A percentile compares a stretch with the other conserved stretches of the same genome.
phyloP scores from a whole-genome alignment of 2,797 vertebrate species.

The Prunella strophiata region DNA sequence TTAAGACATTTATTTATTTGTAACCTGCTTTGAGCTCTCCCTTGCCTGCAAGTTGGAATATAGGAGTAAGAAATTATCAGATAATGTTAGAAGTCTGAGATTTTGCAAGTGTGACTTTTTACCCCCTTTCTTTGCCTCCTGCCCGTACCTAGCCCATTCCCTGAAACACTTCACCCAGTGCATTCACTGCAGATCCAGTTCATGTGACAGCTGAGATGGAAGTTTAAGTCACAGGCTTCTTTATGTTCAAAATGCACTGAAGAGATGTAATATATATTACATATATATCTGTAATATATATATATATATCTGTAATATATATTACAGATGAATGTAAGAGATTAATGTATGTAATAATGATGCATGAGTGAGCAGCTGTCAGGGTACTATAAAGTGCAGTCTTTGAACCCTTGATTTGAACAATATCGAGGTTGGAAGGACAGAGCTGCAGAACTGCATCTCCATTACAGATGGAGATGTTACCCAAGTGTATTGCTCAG shows the following conservation, averaged over 20 bases:
- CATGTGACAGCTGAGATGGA: background rate
- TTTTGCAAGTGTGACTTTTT: background rate
- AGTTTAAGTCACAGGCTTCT: background rate
- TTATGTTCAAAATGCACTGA: background rate
- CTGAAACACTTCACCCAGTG: background rate
- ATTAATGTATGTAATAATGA: background rate
- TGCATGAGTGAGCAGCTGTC: background rate
- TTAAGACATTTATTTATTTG: background rate
- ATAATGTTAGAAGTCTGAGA: background rate
- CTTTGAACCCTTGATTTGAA: background rate
- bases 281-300: background rate
- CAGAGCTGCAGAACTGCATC: background rate
- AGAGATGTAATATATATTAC: background rate
- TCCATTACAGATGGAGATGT: background rate
- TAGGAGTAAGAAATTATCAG: background rate
- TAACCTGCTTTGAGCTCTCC: background rate
- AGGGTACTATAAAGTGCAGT: background rate
- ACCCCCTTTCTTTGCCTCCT: background rate
- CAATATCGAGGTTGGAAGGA: background rate
- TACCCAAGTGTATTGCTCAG: background rate
- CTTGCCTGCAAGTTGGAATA: background rate
- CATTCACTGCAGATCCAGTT: background rate
- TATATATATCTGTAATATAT: background rate
- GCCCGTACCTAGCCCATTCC: rapidly evolving
- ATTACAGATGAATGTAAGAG: background rate